Evolutionary conservation across 2,797 vertebrate species (phyloP), one percentile per base, ranked within the genome.

Genomic region (Muraenolepis orangiensis): DNA sequence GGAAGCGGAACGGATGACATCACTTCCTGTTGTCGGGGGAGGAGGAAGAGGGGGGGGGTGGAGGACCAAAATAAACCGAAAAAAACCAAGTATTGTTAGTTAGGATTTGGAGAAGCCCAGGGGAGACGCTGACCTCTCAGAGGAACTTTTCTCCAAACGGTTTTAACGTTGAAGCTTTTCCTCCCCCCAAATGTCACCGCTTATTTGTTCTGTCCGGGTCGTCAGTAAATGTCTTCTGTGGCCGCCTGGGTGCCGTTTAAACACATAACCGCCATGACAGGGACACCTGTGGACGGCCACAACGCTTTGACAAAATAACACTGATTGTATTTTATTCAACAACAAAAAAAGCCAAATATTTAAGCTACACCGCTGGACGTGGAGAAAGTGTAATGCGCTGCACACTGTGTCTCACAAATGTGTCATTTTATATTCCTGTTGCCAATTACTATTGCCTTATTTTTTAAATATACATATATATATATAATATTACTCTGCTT

Each of bases 101-200:
- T 76, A 74, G 87, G 82, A 86, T 83, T 74, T 81, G 80, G 82
- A 78, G 74, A 78, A 83, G n/a, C 77, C 80, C 69, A 6, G 34
- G 34, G 34, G 69, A 34, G 31, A 79, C 70, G 79, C n/a, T 29
- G 64, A 76, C 75, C 71, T 66, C 69, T 76, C 81, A 76, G 84
- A 71, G 46, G 40, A 78, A n/a, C n/a, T n/a, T n/a, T n/a, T 79
- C 76, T 74, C 79, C 82, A 83, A 4, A 38, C 10, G 76, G 82
- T 85, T 87, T 40, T n/a, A n/a, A 74, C 81, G 78, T 86, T 89
- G 83, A 76, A 87, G 87, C 78, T 81, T 79, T 75, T 32, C 76
- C n/a, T n/a, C n/a, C n/a, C n/a, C n/a, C n/a, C 70, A 84, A 86
- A 87, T 90, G 87, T 87, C 90, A 90, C 76, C 82, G 76, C 87